A percentile compares a stretch with the other conserved stretches of the same genome.
Evolutionary conservation across 1,140 invertebrate genomes (phyloP).

Genomic region (Orius insidiosus): DNA sequence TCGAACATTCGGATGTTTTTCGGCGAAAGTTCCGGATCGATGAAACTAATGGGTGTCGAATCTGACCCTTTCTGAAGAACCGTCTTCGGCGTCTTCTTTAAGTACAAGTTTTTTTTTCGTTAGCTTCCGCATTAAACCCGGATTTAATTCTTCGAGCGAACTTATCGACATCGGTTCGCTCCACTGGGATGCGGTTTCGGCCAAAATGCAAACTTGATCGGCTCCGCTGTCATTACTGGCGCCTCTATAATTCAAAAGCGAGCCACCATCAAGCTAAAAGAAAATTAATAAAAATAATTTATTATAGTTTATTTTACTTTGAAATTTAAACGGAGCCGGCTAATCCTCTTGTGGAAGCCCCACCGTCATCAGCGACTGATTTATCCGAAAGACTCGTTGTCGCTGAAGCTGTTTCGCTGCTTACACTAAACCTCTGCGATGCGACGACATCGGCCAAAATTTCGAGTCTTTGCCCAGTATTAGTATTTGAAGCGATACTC

Average conservation of each 20-base stretch:
- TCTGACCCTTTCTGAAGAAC: constrained; percentile 32
- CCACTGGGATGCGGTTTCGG: constrained; percentile 21
- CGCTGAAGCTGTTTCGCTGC: constrained; percentile 51
- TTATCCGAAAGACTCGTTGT: constrained; percentile 49
- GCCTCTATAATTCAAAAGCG: constrained; percentile 21
- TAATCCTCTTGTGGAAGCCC: constrained; percentile 52
- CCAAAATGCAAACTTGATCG: constrained; percentile 18
- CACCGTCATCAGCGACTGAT: constrained; percentile 48
- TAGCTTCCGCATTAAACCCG: constrained; percentile 26
- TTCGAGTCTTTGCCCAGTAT: constrained; percentile 36
- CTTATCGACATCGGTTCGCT: constrained; percentile 29
- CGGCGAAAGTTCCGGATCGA: constrained; percentile 16
- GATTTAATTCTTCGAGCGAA: constrained; percentile 31
- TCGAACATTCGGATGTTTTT: no score
- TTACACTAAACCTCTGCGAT: constrained; percentile 49
- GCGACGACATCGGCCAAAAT: constrained; percentile 58
- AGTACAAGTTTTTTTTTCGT: constrained; percentile 15
- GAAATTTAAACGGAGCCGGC: constrained; percentile 60
- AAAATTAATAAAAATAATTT: constrained; percentile 1
- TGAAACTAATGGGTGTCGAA: constrained; percentile 27
- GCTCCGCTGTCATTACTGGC: constrained; percentile 23
- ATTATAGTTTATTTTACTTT: constrained; percentile 28
- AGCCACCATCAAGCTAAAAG: constrained; percentile 25
- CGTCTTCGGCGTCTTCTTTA: constrained; percentile 34
- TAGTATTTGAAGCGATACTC: constrained; percentile 44